A percentile compares a stretch with the other conserved stretches of the same genome.
Evolutionary conservation across 2,888 invertebrate genomes (phyloP).

Genomic region (Hipparchia semele): DNA sequence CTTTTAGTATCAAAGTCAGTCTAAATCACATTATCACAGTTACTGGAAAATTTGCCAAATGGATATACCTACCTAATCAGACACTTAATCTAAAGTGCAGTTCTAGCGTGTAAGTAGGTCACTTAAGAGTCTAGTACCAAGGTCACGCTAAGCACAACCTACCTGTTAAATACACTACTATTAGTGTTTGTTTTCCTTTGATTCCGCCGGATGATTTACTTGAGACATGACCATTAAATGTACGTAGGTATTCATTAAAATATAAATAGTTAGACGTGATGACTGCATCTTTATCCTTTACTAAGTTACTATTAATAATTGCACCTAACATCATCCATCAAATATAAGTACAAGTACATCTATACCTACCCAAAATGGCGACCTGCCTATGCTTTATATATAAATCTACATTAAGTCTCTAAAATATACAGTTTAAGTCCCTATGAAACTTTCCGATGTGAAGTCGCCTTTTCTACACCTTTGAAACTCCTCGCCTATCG

Average conservation of each 20-base stretch:
- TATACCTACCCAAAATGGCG: background rate
- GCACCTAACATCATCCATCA: background rate
- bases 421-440: background rate
- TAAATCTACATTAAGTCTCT: background rate
- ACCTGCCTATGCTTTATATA: no score
- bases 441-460: no score
- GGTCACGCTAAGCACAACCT: slow-evolving; percentile 27
- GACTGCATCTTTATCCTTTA: slow-evolving; percentile 26
- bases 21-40: slow-evolving; percentile 2
- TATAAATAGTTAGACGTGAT: slow-evolving; percentile 22
- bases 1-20: background rate
- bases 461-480: no score
- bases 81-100: slow-evolving; percentile 39
- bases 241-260: slow-evolving; percentile 31
- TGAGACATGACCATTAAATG: slow-evolving; percentile 32
- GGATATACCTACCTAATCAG: slow-evolving; percentile 16
- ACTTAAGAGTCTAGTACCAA: slow-evolving; percentile 34
- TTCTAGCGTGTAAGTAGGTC: slow-evolving; percentile 29
- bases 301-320: slow-evolving; percentile 13
- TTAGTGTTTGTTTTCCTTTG: slow-evolving; percentile 28
- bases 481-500: background rate
- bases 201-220: slow-evolving; percentile 27
- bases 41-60: slow-evolving; percentile 27
- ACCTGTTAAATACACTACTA: slow-evolving; percentile 5
- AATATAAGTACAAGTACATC: background rate